Evolutionary conservation across 64 coral and sea anemone species (phyloP).

Genomic region (Montipora foliosa): DNA sequence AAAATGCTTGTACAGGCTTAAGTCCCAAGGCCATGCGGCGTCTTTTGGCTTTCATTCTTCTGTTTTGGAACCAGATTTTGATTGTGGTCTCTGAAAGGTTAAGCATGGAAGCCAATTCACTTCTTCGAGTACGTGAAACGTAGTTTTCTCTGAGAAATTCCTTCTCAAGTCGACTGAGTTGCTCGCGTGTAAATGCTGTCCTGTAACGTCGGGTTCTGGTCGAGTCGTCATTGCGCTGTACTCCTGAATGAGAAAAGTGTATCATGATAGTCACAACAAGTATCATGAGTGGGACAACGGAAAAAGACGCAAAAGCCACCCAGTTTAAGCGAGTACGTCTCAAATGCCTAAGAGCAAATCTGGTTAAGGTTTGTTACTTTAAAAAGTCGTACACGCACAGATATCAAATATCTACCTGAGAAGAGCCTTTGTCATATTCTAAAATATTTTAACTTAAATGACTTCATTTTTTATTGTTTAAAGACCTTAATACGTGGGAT

Average conservation of each 20-base stretch:
- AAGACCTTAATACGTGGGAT: too few relatives aligned
- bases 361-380: too few relatives aligned
- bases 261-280: background rate
- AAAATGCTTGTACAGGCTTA: conserved; percentile 81
- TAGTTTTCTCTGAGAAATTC: conserved; percentile 95
- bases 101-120: conserved; percentile 82
- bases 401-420: too few relatives aligned
- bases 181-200: conserved; percentile 91
- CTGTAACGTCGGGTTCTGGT: conserved; percentile 88
- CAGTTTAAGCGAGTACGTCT: background rate
- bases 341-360: too few relatives aligned
- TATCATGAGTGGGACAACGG: background rate
- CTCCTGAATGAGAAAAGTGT: conserved; percentile 8
- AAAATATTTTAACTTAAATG: too few relatives aligned
- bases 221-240: conserved; percentile 53
- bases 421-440: too few relatives aligned
- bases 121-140: conserved; percentile 84
- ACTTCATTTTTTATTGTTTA: too few relatives aligned
- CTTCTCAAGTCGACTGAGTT: conserved; percentile 89
- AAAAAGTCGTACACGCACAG: too few relatives aligned
- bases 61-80: conserved; percentile 97
- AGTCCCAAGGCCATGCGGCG: conserved; percentile 90
- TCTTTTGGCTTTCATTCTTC: conserved; percentile 93
- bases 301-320: background rate
- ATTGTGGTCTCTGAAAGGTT: conserved; percentile 95